A percentile compares a stretch with the other conserved stretches of the same genome.
phyloP scores from a whole-genome alignment of 1,140 invertebrate species.

The Pteromalus puparum region DNA sequence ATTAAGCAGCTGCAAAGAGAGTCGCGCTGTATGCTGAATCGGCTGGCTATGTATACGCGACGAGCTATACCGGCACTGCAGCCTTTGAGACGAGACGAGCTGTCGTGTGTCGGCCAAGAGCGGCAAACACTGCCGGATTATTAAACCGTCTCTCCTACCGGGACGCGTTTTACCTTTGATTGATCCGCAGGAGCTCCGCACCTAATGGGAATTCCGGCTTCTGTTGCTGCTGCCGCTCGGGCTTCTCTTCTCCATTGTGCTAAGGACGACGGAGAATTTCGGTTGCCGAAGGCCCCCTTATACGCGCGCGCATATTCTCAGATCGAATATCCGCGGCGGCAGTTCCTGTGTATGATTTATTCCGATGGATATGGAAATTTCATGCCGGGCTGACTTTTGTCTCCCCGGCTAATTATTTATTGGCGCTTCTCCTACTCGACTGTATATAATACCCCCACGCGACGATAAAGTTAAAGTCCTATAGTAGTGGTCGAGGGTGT shows the following conservation, averaged over 20 bases:
- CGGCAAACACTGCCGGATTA: conserved; percentile 34
- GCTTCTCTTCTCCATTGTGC: not conserved
- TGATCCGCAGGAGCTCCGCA: conserved; percentile 34
- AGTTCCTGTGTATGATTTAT: conserved; percentile 30
- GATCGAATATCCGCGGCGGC: too few relatives aligned
- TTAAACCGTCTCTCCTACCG: conserved; percentile 36
- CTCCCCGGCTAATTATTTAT: conserved; percentile 24
- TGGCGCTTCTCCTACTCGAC: too few relatives aligned
- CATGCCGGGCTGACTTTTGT: conserved; percentile 22
- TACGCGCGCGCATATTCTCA: too few relatives aligned
- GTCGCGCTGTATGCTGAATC: not conserved
- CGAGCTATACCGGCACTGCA: not conserved
- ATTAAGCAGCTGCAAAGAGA: conserved; percentile 29
- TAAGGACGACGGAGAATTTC: not conserved
- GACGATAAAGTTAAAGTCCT: too few relatives aligned
- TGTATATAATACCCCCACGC: too few relatives aligned
- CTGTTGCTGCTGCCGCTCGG: not conserved
- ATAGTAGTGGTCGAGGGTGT: not conserved
- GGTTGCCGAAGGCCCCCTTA: not conserved
- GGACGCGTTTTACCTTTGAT: conserved; percentile 49
- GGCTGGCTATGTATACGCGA: not conserved
- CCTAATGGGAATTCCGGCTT: conserved; percentile 41
- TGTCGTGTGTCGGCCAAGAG: not conserved
- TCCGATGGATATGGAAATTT: conserved; percentile 19
- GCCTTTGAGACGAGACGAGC: not conserved